Conservation (phyloP, 2,113 vertebrate species). For the Vireo altiloquus region DNA sequence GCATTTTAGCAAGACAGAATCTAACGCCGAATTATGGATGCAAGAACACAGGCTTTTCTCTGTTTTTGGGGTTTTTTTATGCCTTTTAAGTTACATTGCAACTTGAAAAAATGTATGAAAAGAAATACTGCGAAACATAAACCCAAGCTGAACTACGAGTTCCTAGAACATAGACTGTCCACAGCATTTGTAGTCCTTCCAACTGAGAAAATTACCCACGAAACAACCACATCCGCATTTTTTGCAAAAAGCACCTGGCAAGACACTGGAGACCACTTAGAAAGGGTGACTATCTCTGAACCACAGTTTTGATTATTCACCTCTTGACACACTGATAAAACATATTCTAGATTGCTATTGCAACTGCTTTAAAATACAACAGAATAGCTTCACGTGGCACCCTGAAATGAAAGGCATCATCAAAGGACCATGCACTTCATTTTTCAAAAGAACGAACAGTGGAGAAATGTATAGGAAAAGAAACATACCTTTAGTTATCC, state of each 20-base stretch:
- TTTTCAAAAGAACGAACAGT: not conserved
- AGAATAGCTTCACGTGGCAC: slow-evolving; percentile 13
- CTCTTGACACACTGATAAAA: not conserved
- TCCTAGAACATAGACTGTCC: not conserved
- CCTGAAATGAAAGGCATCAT: slow-evolving; percentile 12
- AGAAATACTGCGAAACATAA: not conserved
- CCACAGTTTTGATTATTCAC: not conserved
- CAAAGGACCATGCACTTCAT: not conserved
- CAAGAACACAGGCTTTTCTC: not conserved
- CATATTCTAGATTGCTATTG: not conserved
- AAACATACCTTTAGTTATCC: slow-evolving; percentile 72
- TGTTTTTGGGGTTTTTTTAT: not conserved
- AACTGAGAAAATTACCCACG: not conserved
- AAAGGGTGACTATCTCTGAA: not conserved
- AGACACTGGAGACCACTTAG: not conserved
- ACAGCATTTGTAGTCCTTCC: not conserved
- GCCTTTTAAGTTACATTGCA: not conserved
- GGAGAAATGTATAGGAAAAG: slow-evolving; percentile 18
- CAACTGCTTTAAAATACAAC: not conserved
- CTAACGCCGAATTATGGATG: not conserved
- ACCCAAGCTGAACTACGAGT: not conserved
- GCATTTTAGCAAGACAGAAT: not conserved
- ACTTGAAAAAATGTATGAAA: not conserved
- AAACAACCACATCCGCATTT: not conserved
- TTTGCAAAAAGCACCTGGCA: not conserved